Base-by-base conservation (phyloP, 2,888 invertebrate species). In the Nymphalis urticae region DNA sequence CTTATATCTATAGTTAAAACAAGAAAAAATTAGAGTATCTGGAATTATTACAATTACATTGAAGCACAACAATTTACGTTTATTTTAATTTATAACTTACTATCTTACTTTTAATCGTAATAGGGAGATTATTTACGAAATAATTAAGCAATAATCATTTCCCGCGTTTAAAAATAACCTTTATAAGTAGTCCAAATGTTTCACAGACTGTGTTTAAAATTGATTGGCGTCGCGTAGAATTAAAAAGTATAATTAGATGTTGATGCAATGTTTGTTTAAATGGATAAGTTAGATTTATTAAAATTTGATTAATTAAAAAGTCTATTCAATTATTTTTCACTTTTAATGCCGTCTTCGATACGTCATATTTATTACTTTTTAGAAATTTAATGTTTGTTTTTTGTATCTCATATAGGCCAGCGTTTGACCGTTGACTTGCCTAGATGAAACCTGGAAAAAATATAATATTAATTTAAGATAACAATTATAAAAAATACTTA, bases 61-160 rank as follows among this genome's bases (percentile, higher is more conserved):
- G 54, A 56, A 32, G 21, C 2, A 51, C 51, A 51, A 56, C 7
- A 27, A 7, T 6, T 21, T 24, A 27, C 24, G 7, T 27, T 27
- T n/a, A 56, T 24, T 56, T 21, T 10, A 51, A 21, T 19, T 56
- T 17, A 27, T 27, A 27, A n/a, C 1, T 36, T 56, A 5, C 10
- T 58, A 6, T 24, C 17, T 17, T 51, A 51, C 8, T 51, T 19
- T 56, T 2, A 32, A 56, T 19, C 19, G n/a, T 1, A 9, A 32
- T 13, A n/a, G 4, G 8, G 13, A 42, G 19, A 58, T 42, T 50
- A 7, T n/a, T 42, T 42, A 42, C 19, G 42, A 58, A 19, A 10
- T 42, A 58, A 58, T 58, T 19, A 58, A 58, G 36, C 1, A 42
- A 58, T 17, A 42, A 3, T 42, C 19, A 58, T 58, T 58, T 58